Base-by-base conservation (phyloP, 2,797 vertebrate genomes). In the Hippocampus kuda region DNA sequence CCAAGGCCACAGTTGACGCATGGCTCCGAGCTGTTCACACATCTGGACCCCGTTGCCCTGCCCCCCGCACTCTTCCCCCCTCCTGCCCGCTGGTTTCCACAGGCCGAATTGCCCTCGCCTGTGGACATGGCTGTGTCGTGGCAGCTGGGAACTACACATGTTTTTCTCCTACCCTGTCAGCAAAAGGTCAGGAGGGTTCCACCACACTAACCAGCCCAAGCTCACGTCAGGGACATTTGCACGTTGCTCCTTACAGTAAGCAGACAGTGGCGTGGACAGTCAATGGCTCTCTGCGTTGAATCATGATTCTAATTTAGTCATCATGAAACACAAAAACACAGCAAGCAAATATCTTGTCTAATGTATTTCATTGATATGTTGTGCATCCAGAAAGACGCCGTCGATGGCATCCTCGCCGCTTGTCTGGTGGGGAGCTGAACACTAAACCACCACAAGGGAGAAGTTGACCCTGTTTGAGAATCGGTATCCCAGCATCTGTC, bases 401-500 rank as follows among this genome's bases (percentile, higher is more conserved):
- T 73, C 20, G 69, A 56, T 68, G 68, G 64, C 42, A 70, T 24
- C 67, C 61, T 62, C 42, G 72, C 24, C n/a, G 13, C 68, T 67
- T 75, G 74, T 72, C 74, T 76, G 70, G 70, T 71, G 68, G 74
- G 72, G 65, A 66, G 71, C 68, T 70, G 75, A 74, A 84, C 78
- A 79, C 69, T 70, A 74, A 79, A 86, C 72, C 77, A 79, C 87
- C 87, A 75, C 81, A 72, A 81, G 88, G 87, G 79, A 84, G 77
- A 83, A 78, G 77, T 85, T 88, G 87, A 90, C 88, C 86, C 84
- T 85, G 77, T 87, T 86, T 85, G 82, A 81, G 78, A 68, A 72
- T 75, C 78, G 76, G 80, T 80, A 84, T 81, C 83, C 77, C 78
- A 80, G 77, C 81, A 87, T 87, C 84, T 85, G 85, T 84, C 83